phyloP scores from a whole-genome alignment of 1,140 invertebrate genomes.

The Conus ventricosus region DNA sequence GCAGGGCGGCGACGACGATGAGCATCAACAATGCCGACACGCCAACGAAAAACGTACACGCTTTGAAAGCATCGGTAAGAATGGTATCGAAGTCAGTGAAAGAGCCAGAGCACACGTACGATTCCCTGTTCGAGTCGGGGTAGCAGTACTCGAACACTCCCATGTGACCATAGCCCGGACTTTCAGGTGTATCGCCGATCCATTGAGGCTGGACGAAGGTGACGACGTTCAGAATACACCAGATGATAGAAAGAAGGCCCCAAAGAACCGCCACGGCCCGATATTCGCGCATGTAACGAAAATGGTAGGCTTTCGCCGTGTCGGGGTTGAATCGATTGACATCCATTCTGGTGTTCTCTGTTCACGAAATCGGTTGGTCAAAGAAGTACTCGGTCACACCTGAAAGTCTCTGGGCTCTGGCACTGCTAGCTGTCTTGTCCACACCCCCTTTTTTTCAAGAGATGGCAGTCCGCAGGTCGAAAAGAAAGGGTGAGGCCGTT shows the following conservation, averaged over 20 bases:
- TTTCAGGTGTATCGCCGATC: slow-evolving; percentile 85
- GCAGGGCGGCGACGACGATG: slow-evolving; percentile 84
- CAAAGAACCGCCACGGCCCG: slow-evolving; percentile 97
- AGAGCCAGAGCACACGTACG: slow-evolving; percentile 82
- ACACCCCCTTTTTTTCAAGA: background rate
- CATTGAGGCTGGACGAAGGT: slow-evolving; percentile 97
- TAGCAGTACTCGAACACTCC: slow-evolving; percentile 91
- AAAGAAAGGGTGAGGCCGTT: slow-evolving; percentile 37
- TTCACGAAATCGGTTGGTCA: background rate
- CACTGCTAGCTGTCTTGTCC: background rate
- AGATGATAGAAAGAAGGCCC: slow-evolving; percentile 97
- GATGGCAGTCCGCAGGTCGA: background rate
- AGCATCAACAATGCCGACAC: slow-evolving; percentile 89
- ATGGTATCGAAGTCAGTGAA: slow-evolving; percentile 90
- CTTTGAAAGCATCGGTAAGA: slow-evolving; percentile 85
- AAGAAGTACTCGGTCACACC: background rate
- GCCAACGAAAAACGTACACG: slow-evolving; percentile 91
- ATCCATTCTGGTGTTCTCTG: slow-evolving; percentile 39
- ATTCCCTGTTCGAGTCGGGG: slow-evolving; percentile 46
- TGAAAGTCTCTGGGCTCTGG: background rate
- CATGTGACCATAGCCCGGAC: slow-evolving; percentile 91
- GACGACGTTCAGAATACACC: slow-evolving; percentile 96
- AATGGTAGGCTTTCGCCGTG: slow-evolving; percentile 59
- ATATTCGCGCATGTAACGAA: slow-evolving; percentile 64
- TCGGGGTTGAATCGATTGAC: slow-evolving; percentile 57